Percentiles rank a stretch among this genome's conserved stretches.
These are phyloP conservation scores for Synanceia verrucosa DNA, from an alignment of 2,797 vertebrate species.

Conservation along the genomic window DNA sequence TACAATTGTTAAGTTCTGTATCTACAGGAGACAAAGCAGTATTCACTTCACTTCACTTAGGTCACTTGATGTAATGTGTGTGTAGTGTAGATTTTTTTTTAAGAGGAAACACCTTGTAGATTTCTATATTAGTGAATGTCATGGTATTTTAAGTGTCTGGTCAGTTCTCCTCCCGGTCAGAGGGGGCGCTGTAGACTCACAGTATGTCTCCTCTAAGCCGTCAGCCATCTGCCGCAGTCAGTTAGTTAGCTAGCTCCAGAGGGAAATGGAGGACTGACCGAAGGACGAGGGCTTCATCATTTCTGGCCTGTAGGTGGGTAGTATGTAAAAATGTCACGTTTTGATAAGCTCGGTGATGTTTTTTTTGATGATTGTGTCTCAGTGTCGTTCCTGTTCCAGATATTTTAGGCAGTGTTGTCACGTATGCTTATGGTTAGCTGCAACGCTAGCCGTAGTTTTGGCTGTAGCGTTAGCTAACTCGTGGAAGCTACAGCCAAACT, in stretches of 20 bases:
- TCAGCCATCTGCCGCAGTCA: constrained; percentile 83
- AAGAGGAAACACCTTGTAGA: too few relatives aligned
- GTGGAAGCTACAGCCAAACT: neutral
- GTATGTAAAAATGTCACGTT: neutral
- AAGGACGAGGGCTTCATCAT: constrained; percentile 65
- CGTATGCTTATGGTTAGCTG: constrained; percentile 24
- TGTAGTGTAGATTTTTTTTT: too few relatives aligned
- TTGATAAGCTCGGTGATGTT: neutral
- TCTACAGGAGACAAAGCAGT: too few relatives aligned
- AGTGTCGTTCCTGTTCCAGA: neutral
- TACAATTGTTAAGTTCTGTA: too few relatives aligned
- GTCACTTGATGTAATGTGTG: too few relatives aligned
- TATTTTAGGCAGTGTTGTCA: constrained; percentile 10
- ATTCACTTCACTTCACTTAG: too few relatives aligned
- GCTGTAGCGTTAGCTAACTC: constrained; percentile 4
- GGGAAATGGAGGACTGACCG: constrained; percentile 84
- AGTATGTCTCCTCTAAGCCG: constrained; percentile 13
- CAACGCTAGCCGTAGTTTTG: too few relatives aligned
- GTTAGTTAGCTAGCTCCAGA: constrained; percentile 58
- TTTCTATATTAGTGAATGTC: too few relatives aligned
- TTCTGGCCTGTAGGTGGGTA: constrained; percentile 65
- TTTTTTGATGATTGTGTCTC: neutral
- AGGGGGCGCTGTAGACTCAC: constrained; percentile 51
- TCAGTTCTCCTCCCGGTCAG: constrained; percentile 58
- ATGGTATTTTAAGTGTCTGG: fast-evolving